Base-by-base conservation (phyloP, 2,888 invertebrate species). In the Galerucella calmariensis region DNA sequence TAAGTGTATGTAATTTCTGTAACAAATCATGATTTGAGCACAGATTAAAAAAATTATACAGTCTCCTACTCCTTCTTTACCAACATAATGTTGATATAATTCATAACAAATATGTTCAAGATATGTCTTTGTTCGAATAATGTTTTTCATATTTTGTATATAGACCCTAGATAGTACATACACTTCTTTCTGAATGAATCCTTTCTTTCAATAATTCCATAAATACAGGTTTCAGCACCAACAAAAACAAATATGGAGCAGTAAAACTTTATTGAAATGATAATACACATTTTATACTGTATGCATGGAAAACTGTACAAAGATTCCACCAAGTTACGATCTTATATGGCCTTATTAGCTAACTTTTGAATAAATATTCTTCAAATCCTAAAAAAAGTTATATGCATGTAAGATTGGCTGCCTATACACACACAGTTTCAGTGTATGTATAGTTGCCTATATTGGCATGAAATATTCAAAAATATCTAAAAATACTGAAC, bases 1-100 rank as follows among this genome's bases (percentile, higher is more conserved):
- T 8, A 41, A 63, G 41, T 63, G 63, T 63, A 35, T 41, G 63
- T 56, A 56, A 16, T 56, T 56, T 56, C 16, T 56, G 56, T 56
- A 56, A 20, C 10, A 16, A 16, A 16, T 20, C 56, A 56, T 56
- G 9, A 16, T 56, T 56, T 56, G 56, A 2, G 9, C 56, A 20
- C 16, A 10, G 48, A 48, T 48, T 12, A 48, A 48, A 48, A 14
- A 14, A 48, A 5, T 3, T 48, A 48, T 14, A 14, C 14, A 12
- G 5, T 48, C 48, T 41, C 14, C 3, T 46, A 46, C 4, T 46
- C 46, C 12, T 46, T 46, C 0, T 46, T 12, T 46, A 48, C 14
- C 2, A 48, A 48, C 4, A 48, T 27, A 4, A 4, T 35, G 35
- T 35, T 35, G 35, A 35, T 35, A 35, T 20, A 20, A 27, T 27